A percentile compares a stretch with the other conserved stretches of the same genome.
These are phyloP conservation scores for Papilio polyxenes DNA, from an alignment of 1,140 invertebrate species.

Conservation along the genomic window DNA sequence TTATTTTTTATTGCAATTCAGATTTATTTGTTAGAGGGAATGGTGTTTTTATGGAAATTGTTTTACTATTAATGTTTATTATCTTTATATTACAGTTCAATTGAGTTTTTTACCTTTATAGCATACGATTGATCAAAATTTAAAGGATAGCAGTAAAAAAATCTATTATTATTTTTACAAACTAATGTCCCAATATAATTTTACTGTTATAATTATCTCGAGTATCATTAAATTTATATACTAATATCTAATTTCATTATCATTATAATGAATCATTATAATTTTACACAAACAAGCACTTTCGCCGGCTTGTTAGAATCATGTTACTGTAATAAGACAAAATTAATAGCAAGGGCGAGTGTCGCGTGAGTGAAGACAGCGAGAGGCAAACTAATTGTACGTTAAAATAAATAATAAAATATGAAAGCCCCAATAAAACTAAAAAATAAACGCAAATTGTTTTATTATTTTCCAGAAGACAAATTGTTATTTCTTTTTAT, in stretches of 20 bases:
- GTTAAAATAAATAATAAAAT: background rate
- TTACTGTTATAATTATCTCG: background rate
- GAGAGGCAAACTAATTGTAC: background rate
- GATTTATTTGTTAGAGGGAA: constrained; percentile 10
- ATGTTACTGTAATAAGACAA: constrained; percentile 3
- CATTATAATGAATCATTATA: constrained; percentile 4
- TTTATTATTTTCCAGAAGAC: background rate
- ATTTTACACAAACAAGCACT: constrained; percentile 19
- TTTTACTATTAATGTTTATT: background rate
- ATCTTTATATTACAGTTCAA: background rate
- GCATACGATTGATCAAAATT: background rate
- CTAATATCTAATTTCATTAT: background rate
- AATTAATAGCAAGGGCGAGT: background rate
- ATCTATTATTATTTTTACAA: background rate
- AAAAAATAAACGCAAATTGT: background rate
- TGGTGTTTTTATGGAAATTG: constrained; percentile 1
- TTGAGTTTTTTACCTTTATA: background rate
- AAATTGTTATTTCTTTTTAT: background rate
- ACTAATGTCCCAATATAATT: background rate
- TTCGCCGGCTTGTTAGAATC: background rate
- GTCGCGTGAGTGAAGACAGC: background rate
- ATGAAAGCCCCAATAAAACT: no score
- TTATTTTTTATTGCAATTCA: constrained; percentile 8
- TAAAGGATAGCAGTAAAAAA: background rate
- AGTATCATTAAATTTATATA: background rate